Evolutionary conservation across 2,113 vertebrate species (phyloP).

Genomic region (mouse (Mus musculus)): DNA sequence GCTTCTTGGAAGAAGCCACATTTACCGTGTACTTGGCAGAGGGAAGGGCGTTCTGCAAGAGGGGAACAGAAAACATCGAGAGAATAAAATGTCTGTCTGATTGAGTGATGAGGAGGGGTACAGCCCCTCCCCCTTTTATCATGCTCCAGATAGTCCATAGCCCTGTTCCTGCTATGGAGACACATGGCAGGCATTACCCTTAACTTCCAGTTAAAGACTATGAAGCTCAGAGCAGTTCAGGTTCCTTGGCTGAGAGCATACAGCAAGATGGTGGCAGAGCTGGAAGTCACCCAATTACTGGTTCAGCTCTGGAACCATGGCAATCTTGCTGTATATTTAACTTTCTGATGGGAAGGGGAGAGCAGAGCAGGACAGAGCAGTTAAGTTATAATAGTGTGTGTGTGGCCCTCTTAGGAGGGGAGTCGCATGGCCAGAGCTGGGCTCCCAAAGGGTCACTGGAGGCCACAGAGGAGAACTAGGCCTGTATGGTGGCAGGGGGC

Average conservation of each 20-base stretch:
- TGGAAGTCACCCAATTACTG: background rate
- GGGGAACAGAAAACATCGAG: background rate
- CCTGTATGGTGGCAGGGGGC: rapidly evolving
- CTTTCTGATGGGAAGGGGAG: background rate
- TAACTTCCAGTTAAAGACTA: constrained; percentile 18
- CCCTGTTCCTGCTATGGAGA: background rate
- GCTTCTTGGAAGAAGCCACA: constrained; percentile 59
- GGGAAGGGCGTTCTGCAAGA: background rate
- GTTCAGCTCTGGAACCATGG: background rate
- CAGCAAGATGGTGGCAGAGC: constrained; percentile 1
- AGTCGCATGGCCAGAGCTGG: background rate
- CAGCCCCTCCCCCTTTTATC: background rate
- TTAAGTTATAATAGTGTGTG: background rate
- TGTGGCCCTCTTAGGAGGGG: background rate
- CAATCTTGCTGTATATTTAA: background rate
- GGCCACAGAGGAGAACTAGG: background rate
- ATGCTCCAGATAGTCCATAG: background rate
- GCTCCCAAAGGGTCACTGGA: background rate
- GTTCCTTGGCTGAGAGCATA: background rate
- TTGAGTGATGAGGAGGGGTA: background rate
- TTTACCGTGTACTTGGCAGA: background rate
- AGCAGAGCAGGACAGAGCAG: background rate
- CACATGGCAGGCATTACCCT: background rate
- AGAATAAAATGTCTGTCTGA: background rate
- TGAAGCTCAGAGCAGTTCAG: constrained; percentile 56